Conservation (phyloP, 2,888 invertebrate genomes). For the Julus scanicus region DNA sequence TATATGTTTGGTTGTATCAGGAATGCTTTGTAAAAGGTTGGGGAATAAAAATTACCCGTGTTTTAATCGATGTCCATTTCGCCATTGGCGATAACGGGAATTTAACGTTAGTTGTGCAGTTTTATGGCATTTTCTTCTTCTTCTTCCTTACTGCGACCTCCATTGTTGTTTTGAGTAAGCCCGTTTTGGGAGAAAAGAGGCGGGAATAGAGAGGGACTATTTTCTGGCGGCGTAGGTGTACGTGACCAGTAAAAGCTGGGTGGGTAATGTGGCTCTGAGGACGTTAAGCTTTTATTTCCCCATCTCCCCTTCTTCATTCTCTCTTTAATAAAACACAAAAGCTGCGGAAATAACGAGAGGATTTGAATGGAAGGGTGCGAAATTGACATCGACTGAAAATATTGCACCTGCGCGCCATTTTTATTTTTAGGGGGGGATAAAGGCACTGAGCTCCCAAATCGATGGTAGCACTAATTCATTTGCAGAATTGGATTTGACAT, state of each 20-base stretch:
- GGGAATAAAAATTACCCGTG: not conserved
- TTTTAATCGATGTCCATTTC: not conserved
- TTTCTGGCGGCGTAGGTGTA: not conserved
- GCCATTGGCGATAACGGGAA: not conserved
- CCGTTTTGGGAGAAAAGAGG: not conserved
- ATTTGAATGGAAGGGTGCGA: conserved; percentile 45
- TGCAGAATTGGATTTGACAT: not conserved
- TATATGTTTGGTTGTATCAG: no score
- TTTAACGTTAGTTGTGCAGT: not conserved
- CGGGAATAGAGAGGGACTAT: conserved; percentile 36
- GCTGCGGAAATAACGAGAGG: conserved; percentile 45
- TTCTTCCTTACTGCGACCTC: not conserved
- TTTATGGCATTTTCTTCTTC: conserved; percentile 13
- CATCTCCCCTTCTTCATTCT: conserved; percentile 35
- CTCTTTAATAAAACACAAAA: conserved; percentile 45
- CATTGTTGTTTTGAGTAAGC: conserved; percentile 15
- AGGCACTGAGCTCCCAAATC: not conserved
- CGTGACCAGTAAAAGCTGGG: not conserved
- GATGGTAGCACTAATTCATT: conserved; percentile 9
- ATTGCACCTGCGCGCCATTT: conserved; percentile 42
- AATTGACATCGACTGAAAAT: conserved; percentile 38
- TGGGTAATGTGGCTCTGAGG: not conserved
- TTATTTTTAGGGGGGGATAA: not conserved
- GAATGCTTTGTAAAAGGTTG: not conserved
- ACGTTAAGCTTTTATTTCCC: conserved; percentile 45